These are phyloP conservation scores for Eucera pruinosa DNA, from an alignment of 2,888 invertebrate species.

Conservation along the genomic window DNA sequence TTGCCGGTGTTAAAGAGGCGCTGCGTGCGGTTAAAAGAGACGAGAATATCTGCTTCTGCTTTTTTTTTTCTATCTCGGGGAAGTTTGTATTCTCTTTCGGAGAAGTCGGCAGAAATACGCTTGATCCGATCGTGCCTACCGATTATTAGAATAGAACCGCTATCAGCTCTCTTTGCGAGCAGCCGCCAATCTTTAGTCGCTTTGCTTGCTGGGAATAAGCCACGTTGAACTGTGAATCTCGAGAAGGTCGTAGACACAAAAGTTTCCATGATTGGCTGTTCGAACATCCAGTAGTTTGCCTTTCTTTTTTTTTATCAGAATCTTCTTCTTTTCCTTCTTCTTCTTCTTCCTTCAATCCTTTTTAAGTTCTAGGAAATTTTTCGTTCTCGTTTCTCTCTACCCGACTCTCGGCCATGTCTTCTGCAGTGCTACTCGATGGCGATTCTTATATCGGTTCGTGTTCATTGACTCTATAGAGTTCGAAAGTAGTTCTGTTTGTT, in stretches of 20 bases:
- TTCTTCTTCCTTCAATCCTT: constrained; percentile 33
- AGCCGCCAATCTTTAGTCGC: constrained; percentile 44
- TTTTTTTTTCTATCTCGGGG: not conserved
- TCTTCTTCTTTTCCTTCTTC: constrained; percentile 32
- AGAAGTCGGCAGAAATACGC: constrained; percentile 6
- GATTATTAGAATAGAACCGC: constrained; percentile 36
- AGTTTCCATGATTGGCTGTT: constrained; percentile 51
- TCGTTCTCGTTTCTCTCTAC: not conserved
- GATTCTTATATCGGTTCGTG: not conserved
- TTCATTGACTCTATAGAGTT: not conserved
- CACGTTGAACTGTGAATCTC: constrained; percentile 18
- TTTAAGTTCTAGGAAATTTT: not conserved
- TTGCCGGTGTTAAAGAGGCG: not conserved
- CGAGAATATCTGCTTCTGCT: not conserved
- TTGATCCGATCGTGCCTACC: constrained; percentile 47
- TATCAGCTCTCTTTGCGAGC: constrained; percentile 24
- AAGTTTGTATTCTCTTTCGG: not conserved
- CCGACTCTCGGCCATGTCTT: no score
- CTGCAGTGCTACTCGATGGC: not conserved
- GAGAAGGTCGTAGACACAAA: constrained; percentile 37
- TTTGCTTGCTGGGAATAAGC: constrained; percentile 47
- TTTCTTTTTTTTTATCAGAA: constrained; percentile 29
- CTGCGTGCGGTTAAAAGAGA: no score
- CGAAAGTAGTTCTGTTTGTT: not conserved
- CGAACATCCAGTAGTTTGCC: constrained; percentile 34